phyloP scores from a whole-genome alignment of 2,888 invertebrate species.

The Liopterus haemorrhoidalis region DNA sequence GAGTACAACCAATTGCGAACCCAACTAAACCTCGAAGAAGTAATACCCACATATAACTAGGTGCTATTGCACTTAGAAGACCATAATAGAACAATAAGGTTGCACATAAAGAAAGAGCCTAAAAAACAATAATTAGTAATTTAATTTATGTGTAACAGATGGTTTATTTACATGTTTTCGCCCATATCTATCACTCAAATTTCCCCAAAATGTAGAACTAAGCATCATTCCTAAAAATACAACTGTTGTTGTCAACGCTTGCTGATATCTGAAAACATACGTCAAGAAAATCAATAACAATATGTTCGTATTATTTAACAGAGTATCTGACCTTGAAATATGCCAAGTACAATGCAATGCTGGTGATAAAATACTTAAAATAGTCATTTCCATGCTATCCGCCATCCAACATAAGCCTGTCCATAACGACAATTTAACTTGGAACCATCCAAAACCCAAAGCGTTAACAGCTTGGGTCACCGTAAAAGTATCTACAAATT shows the following conservation, averaged over 20 bases:
- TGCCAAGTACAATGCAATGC: constrained; percentile 94
- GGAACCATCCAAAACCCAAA: constrained; percentile 83
- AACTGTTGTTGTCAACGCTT: constrained; percentile 88
- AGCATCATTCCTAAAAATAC: constrained; percentile 97
- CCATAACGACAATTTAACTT: constrained; percentile 77
- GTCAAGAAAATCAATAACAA: too few species aligned
- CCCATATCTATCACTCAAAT: constrained; percentile 88
- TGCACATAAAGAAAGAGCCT: constrained; percentile 89
- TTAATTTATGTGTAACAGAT: constrained; percentile 22
- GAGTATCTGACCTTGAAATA: constrained; percentile 56
- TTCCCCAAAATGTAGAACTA: constrained; percentile 93
- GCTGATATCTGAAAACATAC: constrained; percentile 62
- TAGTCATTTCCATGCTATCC: constrained; percentile 98
- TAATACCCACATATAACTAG: constrained; percentile 85
- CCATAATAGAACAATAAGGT: constrained; percentile 87
- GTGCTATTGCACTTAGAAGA: constrained; percentile 80
- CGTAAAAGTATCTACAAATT: constrained; percentile 70
- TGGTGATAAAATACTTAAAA: constrained; percentile 86
- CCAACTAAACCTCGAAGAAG: constrained; percentile 88
- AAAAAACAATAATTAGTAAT: constrained; percentile 33
- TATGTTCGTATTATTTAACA: too few species aligned
- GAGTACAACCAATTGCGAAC: constrained; percentile 93
- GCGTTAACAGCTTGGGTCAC: constrained; percentile 83
- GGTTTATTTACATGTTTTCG: constrained; percentile 62
- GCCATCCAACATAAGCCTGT: constrained; percentile 94